Percentiles rank a stretch among this genome's conserved stretches.
These are phyloP conservation scores for Caradrina kadenii DNA, from an alignment of 2,888 invertebrate species.

Conservation along the genomic window DNA sequence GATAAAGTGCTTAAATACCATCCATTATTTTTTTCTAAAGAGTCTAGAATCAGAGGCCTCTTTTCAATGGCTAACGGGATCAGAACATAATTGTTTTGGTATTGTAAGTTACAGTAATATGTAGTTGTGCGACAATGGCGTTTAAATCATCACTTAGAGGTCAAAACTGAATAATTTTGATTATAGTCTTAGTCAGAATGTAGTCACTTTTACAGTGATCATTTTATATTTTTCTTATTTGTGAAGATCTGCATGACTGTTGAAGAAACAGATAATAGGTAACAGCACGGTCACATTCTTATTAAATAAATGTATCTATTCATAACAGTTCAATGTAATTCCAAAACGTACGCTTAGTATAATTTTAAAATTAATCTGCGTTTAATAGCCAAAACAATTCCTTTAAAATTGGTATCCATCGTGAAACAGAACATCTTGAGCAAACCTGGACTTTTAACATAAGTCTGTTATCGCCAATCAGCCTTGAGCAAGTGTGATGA, in stretches of 20 bases:
- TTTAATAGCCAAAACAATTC: too few species aligned
- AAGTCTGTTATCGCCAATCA: too few species aligned
- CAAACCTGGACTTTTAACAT: too few species aligned
- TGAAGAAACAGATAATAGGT: background rate
- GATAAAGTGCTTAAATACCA: too few species aligned
- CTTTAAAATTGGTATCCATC: too few species aligned
- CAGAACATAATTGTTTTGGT: constrained; percentile 27
- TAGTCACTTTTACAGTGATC: constrained; percentile 9
- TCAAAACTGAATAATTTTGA: constrained; percentile 55
- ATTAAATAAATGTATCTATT: too few species aligned
- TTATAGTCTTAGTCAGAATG: constrained; percentile 40
- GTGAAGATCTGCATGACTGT: background rate
- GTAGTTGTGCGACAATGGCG: constrained; percentile 16
- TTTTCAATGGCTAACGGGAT: background rate
- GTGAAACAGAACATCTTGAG: too few species aligned
- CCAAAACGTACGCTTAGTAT: too few species aligned
- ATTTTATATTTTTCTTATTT: constrained; percentile 1
- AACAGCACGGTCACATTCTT: too few species aligned
- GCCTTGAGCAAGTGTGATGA: too few species aligned
- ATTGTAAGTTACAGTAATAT: constrained; percentile 19
- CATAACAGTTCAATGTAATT: background rate
- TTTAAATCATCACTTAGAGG: constrained; percentile 44
- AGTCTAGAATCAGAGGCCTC: background rate
- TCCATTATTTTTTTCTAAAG: background rate
- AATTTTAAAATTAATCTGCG: too few species aligned